Percentiles rank a stretch among this genome's conserved stretches.
phyloP scores from a whole-genome alignment of 1,140 invertebrate genomes.

The Brachionus asplanchnoidis region DNA sequence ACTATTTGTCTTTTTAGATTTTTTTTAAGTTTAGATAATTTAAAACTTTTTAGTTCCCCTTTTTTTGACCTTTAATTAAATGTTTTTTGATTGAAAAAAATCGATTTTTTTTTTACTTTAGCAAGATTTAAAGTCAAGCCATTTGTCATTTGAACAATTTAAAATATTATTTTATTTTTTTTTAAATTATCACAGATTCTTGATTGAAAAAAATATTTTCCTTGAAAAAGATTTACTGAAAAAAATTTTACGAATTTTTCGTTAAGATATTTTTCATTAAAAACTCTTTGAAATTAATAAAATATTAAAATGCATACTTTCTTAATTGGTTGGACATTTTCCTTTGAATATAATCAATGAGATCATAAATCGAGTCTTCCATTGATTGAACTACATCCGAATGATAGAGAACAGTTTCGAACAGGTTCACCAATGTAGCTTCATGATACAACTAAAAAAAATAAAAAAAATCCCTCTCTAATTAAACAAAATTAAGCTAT shows the following conservation, averaged over 20 bases:
- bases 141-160: not conserved
- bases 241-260: too few relatives aligned
- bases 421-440: constrained; percentile 53
- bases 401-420: constrained; percentile 56
- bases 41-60: too few relatives aligned
- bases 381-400: constrained; percentile 52
- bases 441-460: constrained; percentile 54
- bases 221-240: too few relatives aligned
- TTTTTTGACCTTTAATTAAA: too few relatives aligned
- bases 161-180: not conserved
- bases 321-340: constrained; percentile 52
- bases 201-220: not conserved
- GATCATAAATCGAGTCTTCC: constrained; percentile 52
- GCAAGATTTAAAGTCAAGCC: too few relatives aligned
- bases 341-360: constrained; percentile 56
- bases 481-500: constrained; percentile 36
- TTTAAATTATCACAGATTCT: not conserved
- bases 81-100: too few relatives aligned
- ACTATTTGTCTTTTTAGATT: too few relatives aligned
- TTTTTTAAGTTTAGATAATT: too few relatives aligned
- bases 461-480: not conserved
- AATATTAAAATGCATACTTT: constrained; percentile 45
- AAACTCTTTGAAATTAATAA: not conserved
- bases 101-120: too few relatives aligned
- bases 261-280: not conserved